Conservation (phyloP, 1,140 invertebrate species). For the Lamellibrachia luymesi region DNA sequence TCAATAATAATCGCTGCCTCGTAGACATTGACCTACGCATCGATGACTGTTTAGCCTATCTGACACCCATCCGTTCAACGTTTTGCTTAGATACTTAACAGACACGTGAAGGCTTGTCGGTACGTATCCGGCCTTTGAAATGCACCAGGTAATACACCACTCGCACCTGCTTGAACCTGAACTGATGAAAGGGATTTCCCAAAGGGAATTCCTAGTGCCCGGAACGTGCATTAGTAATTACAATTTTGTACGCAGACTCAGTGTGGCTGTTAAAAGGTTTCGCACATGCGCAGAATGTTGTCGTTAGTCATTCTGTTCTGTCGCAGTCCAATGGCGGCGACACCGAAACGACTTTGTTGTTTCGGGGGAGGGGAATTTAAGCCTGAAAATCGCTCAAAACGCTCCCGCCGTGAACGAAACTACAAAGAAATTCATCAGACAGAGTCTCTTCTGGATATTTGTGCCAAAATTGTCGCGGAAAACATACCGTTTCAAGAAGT, state of each 20-base stretch:
- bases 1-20: too few relatives aligned
- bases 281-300: not conserved
- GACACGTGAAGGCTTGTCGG: not conserved
- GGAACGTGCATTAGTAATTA: slow-evolving; percentile 32
- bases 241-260: not conserved
- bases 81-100: not conserved
- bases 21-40: too few relatives aligned
- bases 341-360: slow-evolving; percentile 54
- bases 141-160: not conserved
- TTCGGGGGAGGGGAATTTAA: slow-evolving; percentile 33
- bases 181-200: slow-evolving; percentile 32
- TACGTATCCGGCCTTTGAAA: not conserved
- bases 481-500: slow-evolving; percentile 82
- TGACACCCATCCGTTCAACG: not conserved
- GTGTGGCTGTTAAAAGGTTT: not conserved
- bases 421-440: slow-evolving; percentile 47
- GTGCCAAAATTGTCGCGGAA: slow-evolving; percentile 78
- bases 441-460: slow-evolving; percentile 73
- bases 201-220: slow-evolving; percentile 39
- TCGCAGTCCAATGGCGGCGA: slow-evolving; percentile 53
- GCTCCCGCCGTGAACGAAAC: slow-evolving; percentile 38
- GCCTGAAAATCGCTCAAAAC: slow-evolving; percentile 34
- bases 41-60: not conserved
- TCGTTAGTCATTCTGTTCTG: slow-evolving; percentile 4
- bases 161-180: not conserved